Percentiles rank a stretch among this genome's conserved stretches.
Evolutionary conservation across 2,797 vertebrate species (phyloP).

Genomic region (Diceros bicornis): DNA sequence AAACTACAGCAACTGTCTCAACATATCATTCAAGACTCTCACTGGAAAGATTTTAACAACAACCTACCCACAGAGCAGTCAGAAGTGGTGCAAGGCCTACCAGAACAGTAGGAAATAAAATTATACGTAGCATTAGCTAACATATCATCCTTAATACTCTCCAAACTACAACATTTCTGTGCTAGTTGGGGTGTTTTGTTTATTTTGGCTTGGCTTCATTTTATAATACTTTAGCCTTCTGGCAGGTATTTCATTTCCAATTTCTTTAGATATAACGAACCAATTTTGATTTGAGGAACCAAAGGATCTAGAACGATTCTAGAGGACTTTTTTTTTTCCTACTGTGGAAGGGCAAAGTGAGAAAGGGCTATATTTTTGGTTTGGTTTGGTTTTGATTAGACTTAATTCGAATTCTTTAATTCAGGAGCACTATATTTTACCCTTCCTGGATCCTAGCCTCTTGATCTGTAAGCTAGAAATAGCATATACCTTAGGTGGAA

Average conservation of each 20-base stretch:
- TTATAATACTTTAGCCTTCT: not conserved
- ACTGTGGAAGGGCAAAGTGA: not conserved
- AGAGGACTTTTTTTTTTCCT: not conserved
- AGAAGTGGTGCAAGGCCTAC: slow-evolving; percentile 43
- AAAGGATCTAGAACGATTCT: not conserved
- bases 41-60: slow-evolving; percentile 73
- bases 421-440: not conserved
- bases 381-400: not conserved
- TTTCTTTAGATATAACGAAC: not conserved
- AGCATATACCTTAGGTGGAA: not conserved
- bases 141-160: not conserved
- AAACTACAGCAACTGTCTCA: slow-evolving; percentile 90
- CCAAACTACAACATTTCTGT: not conserved
- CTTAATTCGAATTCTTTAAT: not conserved
- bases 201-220: not conserved
- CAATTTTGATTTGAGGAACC: not conserved
- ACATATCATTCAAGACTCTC: slow-evolving; percentile 89
- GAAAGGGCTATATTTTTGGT: not conserved
- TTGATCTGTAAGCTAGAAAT: not conserved
- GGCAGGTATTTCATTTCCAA: not conserved
- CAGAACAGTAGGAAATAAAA: not conserved
- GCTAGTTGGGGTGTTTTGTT: too few species aligned
- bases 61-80: slow-evolving; percentile 85
- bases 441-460: not conserved
- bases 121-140: not conserved